phyloP scores from a whole-genome alignment of 2,888 invertebrate species.

The Dynastes tityus region DNA sequence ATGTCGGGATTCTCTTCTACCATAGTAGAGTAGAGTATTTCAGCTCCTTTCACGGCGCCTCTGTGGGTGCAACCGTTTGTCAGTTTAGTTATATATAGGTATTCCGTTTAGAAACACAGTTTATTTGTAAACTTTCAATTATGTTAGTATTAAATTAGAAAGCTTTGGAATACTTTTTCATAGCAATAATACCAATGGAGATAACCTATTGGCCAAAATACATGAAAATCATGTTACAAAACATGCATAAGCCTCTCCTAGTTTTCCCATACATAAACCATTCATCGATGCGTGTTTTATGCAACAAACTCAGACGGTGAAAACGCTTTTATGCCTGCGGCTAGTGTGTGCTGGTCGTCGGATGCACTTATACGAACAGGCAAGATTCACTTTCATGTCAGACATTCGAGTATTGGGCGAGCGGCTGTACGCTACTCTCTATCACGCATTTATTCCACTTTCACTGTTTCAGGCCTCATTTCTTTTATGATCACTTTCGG shows the following conservation, averaged over 20 bases:
- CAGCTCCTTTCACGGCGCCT: no score
- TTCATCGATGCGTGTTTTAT: background rate
- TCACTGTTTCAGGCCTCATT: slow-evolving; percentile 51
- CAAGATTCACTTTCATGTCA: slow-evolving; percentile 48
- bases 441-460: slow-evolving; percentile 46
- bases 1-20: no score
- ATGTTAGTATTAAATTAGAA: no score
- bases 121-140: no score
- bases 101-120: no score
- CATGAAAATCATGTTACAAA: background rate
- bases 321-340: slow-evolving; percentile 15
- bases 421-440: slow-evolving; percentile 10
- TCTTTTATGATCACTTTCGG: slow-evolving; percentile 52
- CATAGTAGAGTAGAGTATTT: no score
- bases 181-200: no score
- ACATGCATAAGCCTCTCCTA: background rate
- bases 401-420: slow-evolving; percentile 24
- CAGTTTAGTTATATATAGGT: no score
- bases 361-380: background rate
- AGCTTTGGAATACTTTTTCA: no score
- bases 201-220: background rate
- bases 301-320: slow-evolving; percentile 22
- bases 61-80: no score
- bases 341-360: background rate
- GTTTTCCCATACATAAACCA: background rate